These are phyloP conservation scores for Euclidia mi DNA, from an alignment of 2,888 invertebrate species.

Conservation along the genomic window DNA sequence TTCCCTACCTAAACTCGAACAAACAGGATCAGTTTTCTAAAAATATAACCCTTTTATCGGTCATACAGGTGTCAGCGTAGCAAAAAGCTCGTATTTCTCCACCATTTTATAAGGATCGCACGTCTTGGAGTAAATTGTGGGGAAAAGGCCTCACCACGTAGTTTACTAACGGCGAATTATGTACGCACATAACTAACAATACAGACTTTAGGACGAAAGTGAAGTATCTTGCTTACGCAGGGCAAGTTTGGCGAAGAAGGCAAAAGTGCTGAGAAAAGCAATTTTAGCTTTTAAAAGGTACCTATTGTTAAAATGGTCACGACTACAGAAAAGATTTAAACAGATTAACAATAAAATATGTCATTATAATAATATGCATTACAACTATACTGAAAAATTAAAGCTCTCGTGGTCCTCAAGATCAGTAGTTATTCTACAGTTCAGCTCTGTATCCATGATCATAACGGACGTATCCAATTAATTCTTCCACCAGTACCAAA, in stretches of 20 bases:
- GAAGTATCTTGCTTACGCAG: constrained; percentile 9
- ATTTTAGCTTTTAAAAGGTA: too few species aligned
- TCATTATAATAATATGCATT: too few species aligned
- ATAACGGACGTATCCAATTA: too few species aligned
- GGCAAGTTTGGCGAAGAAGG: constrained; percentile 4
- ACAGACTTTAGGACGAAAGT: constrained; percentile 11
- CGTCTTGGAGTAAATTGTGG: constrained; percentile 64
- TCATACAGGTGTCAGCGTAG: constrained; percentile 45
- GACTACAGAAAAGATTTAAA: too few species aligned
- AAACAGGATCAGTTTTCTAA: constrained; percentile 26
- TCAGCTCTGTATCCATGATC: too few species aligned
- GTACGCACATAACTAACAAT: constrained; percentile 46
- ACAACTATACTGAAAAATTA: too few species aligned
- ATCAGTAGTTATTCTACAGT: too few species aligned
- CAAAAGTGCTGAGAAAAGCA: constrained; percentile 1
- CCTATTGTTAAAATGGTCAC: too few species aligned
- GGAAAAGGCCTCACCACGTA: constrained; percentile 61
- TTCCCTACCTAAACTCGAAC: constrained; percentile 14
- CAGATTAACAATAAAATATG: too few species aligned
- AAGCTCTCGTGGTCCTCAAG: too few species aligned
- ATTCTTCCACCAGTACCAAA: too few species aligned
- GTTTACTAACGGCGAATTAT: constrained; percentile 60
- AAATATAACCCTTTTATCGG: constrained; percentile 42
- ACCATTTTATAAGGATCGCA: constrained; percentile 56
- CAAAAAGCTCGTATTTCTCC: constrained; percentile 53